These are phyloP conservation scores for Nomia melanderi DNA, from an alignment of 1,140 invertebrate species.

Conservation along the genomic window DNA sequence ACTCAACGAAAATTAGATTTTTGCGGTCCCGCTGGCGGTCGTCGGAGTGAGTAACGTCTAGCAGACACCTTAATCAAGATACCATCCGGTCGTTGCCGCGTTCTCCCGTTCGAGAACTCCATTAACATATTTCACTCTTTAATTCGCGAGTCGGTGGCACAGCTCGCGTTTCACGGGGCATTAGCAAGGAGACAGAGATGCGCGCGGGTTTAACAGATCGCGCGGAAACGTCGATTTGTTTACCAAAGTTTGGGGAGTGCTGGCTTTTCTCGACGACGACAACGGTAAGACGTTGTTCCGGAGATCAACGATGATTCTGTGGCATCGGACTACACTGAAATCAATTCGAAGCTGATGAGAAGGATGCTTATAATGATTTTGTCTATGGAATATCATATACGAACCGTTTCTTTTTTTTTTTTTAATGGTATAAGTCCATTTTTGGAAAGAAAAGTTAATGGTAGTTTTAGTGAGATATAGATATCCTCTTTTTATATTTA, in stretches of 20 bases:
- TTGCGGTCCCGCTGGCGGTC: conserved; percentile 62
- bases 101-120: conserved; percentile 67
- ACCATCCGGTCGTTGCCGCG: conserved; percentile 68
- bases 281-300: neutral
- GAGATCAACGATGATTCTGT: neutral
- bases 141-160: conserved; percentile 69
- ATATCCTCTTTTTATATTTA: too few species aligned
- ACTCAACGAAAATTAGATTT: conserved; percentile 74
- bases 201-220: neutral
- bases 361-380: too few species aligned
- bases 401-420: too few species aligned
- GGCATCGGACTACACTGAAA: neutral
- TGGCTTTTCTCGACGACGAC: too few species aligned
- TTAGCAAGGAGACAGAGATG: conserved; percentile 69
- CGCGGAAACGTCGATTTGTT: conserved; percentile 15
- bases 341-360: too few species aligned
- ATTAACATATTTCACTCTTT: conserved; percentile 78
- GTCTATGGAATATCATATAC: too few species aligned
- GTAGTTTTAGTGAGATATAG: too few species aligned
- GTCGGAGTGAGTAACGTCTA: conserved; percentile 72
- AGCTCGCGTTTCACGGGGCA: conserved; percentile 72
- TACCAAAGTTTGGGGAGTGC: neutral
- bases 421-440: too few species aligned
- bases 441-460: too few species aligned
- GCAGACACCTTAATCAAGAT: conserved; percentile 78